These are phyloP conservation scores for Drosophila melanocephala DNA, from an alignment of 2,888 invertebrate genomes.

Conservation along the genomic window DNA sequence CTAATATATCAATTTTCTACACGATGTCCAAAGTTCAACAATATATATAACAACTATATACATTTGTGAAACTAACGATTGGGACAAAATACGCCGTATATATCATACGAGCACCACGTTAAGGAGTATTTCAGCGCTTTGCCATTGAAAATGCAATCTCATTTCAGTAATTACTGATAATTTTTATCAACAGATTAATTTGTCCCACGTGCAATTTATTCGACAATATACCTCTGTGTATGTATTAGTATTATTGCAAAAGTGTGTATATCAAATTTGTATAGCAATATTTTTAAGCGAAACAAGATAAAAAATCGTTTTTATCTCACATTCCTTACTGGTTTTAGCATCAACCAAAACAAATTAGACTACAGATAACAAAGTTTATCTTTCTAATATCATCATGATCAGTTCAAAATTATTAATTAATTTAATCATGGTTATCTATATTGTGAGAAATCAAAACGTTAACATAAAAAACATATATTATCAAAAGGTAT, in stretches of 20 bases:
- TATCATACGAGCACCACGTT: neutral
- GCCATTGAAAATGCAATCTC: slow-evolving; percentile 44
- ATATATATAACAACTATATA: neutral
- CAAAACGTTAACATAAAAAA: neutral
- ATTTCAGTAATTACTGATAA: slow-evolving; percentile 39
- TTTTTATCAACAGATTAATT: slow-evolving; percentile 47
- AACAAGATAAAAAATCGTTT: neutral
- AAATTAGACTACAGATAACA: neutral
- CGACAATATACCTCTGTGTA: neutral
- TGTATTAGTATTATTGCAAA: neutral
- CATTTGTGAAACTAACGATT: neutral
- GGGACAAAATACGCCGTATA: neutral
- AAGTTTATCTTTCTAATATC: neutral
- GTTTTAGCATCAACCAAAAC: neutral
- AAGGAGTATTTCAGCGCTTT: slow-evolving; percentile 5
- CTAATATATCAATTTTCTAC: neutral
- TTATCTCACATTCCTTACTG: neutral
- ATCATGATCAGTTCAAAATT: neutral
- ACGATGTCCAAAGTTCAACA: neutral
- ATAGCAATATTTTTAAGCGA: neutral
- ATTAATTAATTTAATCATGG: neutral
- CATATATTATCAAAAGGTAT: neutral
- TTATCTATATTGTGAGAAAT: neutral
- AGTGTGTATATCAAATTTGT: neutral
- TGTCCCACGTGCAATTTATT: slow-evolving; percentile 33